Evolutionary conservation across 2,797 vertebrate species (phyloP), one percentile per base, ranked within the genome.

Genomic region (Poeciliopsis paucimaculata): DNA sequence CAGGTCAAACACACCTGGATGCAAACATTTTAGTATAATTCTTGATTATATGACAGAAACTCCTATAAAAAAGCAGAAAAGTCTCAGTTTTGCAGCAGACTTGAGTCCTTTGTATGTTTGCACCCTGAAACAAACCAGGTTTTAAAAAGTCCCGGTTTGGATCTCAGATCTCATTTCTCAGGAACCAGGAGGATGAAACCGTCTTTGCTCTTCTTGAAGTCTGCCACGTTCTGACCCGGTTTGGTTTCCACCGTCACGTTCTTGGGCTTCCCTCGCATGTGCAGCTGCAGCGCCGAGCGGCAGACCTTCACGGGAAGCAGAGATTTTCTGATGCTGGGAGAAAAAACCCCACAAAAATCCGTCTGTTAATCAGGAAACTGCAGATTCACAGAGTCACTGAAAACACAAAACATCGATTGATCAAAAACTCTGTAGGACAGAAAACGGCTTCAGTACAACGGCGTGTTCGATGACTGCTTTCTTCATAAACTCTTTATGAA

Each of bases 171-270:
- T 55, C 73, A 74, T 66, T 94, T 91, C 6, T 86, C 49, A 0
- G 96, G 96, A 8, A 95, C 28, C 75, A 95, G 73, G 73, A 96
- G 91, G 82, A 92, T 64, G 76, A 96, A 96, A 18, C 96, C 96
- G 0, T 93, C 87, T 68, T 84, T 87, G 80, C 85, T 94, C 92
- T 96, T 96, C 86, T 94, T 95, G 93, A 96, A 96, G 47, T 96
- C 95, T 0, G 90, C 84, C 0, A 4, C 57, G 77, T 78, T 47
- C 80, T 94, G 95, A 4, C 95, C 92, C 0, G 87, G 28, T 79
- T 84, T 95, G 77, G 86, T 91, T 77, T 96, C 95, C 73, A 96
- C 89, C 0, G 86, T 90, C 75, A 96, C 91, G 8, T 13, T 93
- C 84, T 94, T 96, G 23, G 88, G 83, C 79, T 95, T 96, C 0